Base-by-base conservation (phyloP, 2,113 vertebrate species). In the Xiphorhynchus elegans region DNA sequence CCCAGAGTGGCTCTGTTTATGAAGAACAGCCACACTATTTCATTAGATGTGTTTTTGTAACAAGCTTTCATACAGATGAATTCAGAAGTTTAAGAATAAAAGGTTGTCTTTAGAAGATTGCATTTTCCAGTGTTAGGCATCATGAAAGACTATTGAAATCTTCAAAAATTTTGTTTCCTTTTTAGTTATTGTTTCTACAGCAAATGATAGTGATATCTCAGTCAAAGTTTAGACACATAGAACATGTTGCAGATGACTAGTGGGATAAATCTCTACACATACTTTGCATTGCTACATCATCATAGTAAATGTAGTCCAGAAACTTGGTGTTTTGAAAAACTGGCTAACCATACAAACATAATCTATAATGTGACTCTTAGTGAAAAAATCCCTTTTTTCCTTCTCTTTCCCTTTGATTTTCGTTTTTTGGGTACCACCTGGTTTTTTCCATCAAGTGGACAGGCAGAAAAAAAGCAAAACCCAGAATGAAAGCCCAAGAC, bases 41-140 rank as follows among this genome's bases (percentile, higher is more conserved):
- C 72, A 88, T 80, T 92, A 91, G 84, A 12, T 96, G 90, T 6
- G 31, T 96, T 96, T 97, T 95, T 92, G 87, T 85, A 97, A 96
- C 39, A 49, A 94, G 84, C 74, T 89, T 90, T 95, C 46, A 55
- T 49, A 40, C 29, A 23, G 64, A 39, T 59, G 17, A 81, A 29
- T 17, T 93, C 84, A 87, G 63, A 94, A 96, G 72, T 66, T 69
- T 77, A 83, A 69, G 69, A 86, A 87, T 28, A 79, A 84, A 62
- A 82, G 10, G 37, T 87, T 78, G 50, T 70, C 37, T 67, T 47
- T 84, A 75, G 89, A 96, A 53, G 75, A 53, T 56, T 77, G 49
- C 69, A 9, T 76, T 89, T 95, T 87, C 84, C 86, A 66, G 21
- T 46, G 82, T 53, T 79, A 74, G 81, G 31, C n/a, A 76, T 55